Conservation (phyloP, 2,797 vertebrate species). For the Cyclura pinguis region DNA sequence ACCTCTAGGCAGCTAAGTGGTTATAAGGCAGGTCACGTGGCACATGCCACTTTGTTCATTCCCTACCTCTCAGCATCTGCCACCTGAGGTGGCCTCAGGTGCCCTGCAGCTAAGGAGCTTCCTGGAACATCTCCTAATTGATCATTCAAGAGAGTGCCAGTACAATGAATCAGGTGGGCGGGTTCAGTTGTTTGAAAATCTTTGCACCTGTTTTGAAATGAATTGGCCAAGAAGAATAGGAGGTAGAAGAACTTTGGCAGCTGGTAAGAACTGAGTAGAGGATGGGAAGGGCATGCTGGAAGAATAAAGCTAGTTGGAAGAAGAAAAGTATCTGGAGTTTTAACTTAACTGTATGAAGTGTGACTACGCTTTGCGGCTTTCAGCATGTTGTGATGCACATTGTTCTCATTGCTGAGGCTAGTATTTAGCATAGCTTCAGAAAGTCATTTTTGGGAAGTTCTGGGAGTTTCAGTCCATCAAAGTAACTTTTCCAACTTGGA, state of each 20-base stretch:
- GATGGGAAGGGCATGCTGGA: neutral
- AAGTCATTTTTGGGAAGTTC: too few relatives aligned
- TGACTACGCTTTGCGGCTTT: too few relatives aligned
- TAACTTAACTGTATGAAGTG: too few relatives aligned
- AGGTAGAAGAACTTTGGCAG: conserved; percentile 3
- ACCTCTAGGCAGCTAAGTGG: too few relatives aligned
- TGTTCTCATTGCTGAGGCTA: neutral
- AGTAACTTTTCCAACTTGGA: too few relatives aligned
- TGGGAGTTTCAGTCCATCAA: too few relatives aligned
- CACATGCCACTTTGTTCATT: neutral
- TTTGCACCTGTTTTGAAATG: conserved; percentile 10
- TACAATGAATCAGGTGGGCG: neutral
- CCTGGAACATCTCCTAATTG: neutral
- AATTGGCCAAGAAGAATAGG: conserved; percentile 11
- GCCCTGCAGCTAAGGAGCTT: neutral
- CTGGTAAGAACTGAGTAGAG: conserved; percentile 5
- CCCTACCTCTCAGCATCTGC: neutral
- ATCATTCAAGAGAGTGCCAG: neutral
- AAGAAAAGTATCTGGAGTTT: too few relatives aligned
- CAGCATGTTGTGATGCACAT: too few relatives aligned
- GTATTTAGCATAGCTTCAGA: neutral
- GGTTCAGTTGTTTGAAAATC: neutral
- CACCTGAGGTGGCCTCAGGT: too few relatives aligned
- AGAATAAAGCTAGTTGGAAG: neutral
- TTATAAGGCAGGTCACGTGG: too few relatives aligned